Evolutionary conservation across 2,888 invertebrate genomes (phyloP), one percentile per base, ranked within the genome.

Genomic region (Caenorhabditis doughertyi): DNA sequence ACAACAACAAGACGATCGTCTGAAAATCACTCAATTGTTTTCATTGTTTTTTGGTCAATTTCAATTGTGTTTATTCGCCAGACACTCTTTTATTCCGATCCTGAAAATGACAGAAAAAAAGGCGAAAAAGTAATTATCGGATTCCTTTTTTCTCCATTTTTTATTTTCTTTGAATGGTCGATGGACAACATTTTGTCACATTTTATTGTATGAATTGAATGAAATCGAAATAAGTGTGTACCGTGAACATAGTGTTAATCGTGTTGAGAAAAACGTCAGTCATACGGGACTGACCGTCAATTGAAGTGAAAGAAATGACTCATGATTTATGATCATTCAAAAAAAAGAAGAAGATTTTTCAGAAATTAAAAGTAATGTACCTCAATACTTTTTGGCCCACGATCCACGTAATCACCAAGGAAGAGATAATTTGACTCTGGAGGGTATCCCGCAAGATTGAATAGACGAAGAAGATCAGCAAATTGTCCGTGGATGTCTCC

Each of bases 401-500:
- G 81, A 65, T 88, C 88, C n/a, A 88, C 88, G 56, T 88, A 88
- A 55, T 88, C 88, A 16, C 88, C 88, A 47, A 88, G 85, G 70
- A 88, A 88, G 35, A 88, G 83, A 73, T 87, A 88, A 72, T 87
- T 87, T 27, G 85, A 84, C 60, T 87, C 87, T 68, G 88, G 88
- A 25, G 88, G 88, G 51, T 82, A 88, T 21, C 88, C 88, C 77
- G 85, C 83, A 16, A 88, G 82, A 23, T 83, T 83, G 85, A 88
- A 88, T 3, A 88, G 82, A 16, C 88, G 82, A 42, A 88, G 81
- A 21, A 88, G 84, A 64, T 88, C 88, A 11, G 87, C 76, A 82
- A 83, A 90, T 65, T 90, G 90, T 18, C 90, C 90, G 74, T 90
- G 90, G 42, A 90, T 89, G 77, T 90, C 90, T 65, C 90, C 90